phyloP scores from a whole-genome alignment of 2,113 vertebrate species.

The Solea solea region DNA sequence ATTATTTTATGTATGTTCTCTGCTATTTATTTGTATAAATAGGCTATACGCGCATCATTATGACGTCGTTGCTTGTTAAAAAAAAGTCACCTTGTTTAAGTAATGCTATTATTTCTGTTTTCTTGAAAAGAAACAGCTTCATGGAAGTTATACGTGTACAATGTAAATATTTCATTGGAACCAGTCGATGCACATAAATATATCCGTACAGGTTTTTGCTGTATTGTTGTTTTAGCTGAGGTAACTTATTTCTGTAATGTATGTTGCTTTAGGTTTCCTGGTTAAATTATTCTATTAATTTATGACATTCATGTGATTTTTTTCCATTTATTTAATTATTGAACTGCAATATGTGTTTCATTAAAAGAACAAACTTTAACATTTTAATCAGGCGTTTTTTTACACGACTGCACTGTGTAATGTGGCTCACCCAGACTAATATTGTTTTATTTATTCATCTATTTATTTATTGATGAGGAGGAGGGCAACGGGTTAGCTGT shows the following conservation, averaged over 20 bases:
- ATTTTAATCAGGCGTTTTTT: constrained; percentile 85
- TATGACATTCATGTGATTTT: constrained; percentile 91
- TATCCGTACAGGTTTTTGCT: constrained; percentile 95
- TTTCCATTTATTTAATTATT: constrained; percentile 89
- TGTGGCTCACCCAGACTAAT: constrained; percentile 59
- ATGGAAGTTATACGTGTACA: constrained; percentile 85
- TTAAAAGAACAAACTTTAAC: constrained; percentile 91
- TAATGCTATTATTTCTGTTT: constrained; percentile 78
- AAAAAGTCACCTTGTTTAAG: constrained; percentile 85
- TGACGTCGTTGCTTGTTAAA: constrained; percentile 89
- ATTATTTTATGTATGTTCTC: constrained; percentile 82
- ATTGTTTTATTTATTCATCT: constrained; percentile 75
- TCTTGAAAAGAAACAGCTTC: constrained; percentile 82
- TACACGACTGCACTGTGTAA: constrained; percentile 64
- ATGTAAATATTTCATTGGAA: constrained; percentile 97
- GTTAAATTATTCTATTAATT: constrained; percentile 86
- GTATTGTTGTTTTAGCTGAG: constrained; percentile 92
- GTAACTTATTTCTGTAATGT: constrained; percentile 92
- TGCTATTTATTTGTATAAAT: constrained; percentile 90
- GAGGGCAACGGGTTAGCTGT: constrained; percentile 72
- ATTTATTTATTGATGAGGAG: constrained; percentile 77
- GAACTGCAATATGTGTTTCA: constrained; percentile 96
- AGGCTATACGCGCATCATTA: constrained; percentile 78
- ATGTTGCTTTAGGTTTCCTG: constrained; percentile 88
- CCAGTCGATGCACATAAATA: constrained; percentile 92